These are phyloP conservation scores for Napeogenes sylphis DNA, from an alignment of 2,888 invertebrate species.

Conservation along the genomic window DNA sequence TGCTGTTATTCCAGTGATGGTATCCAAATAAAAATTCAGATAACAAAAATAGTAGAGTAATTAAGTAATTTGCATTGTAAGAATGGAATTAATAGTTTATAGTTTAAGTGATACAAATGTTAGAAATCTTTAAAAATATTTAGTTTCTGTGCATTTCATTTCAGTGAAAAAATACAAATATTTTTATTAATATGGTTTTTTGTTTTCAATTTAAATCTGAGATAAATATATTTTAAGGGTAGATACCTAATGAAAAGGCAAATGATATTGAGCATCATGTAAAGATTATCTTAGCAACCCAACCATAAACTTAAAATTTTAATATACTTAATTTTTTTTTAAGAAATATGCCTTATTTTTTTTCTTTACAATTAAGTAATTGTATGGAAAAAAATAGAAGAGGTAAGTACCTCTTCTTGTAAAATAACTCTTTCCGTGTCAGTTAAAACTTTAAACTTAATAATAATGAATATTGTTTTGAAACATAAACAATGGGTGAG, in stretches of 20 bases:
- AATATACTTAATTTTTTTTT: no score
- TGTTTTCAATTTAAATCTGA: slow-evolving; percentile 16
- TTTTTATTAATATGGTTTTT: slow-evolving; percentile 41
- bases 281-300: no score
- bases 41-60: background rate
- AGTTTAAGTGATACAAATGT: slow-evolving; percentile 29
- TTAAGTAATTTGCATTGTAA: slow-evolving; percentile 1
- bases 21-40: background rate
- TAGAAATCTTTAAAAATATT: slow-evolving; percentile 26
- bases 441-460: no score
- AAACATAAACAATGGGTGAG: no score
- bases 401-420: no score
- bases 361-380: no score
- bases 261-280: background rate
- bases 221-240: no score
- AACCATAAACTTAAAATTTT: no score
- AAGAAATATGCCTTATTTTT: no score
- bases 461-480: no score
- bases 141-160: slow-evolving; percentile 39
- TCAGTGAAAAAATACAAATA: slow-evolving; percentile 49
- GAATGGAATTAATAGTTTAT: slow-evolving; percentile 12
- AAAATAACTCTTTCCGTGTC: no score
- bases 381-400: no score
- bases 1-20: background rate
- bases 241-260: background rate